Evolutionary conservation across 2,888 invertebrate species (phyloP), one percentile per base, ranked within the genome.

Genomic region (Incurvaria masculella): DNA sequence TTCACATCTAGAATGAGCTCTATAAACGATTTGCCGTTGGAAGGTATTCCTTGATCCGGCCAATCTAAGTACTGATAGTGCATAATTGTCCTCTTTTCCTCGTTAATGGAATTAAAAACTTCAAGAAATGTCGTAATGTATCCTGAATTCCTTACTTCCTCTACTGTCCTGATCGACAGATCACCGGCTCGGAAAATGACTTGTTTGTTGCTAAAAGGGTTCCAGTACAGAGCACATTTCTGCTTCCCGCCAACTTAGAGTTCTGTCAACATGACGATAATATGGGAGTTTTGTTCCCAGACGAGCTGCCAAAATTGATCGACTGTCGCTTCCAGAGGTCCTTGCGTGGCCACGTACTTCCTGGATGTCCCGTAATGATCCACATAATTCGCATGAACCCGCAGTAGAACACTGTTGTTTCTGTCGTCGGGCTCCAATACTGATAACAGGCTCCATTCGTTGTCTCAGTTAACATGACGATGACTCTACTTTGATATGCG

Each of bases 1-100:
- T n/a, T n/a, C n/a, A n/a, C n/a, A n/a, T n/a, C n/a, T n/a, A n/a
- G n/a, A n/a, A n/a, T n/a, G n/a, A n/a, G n/a, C n/a, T n/a, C n/a
- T n/a, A 49, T 45, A 41, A 49, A 45, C 19, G 49, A 49, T 33
- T 45, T 42, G 39, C 45, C 42, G 17, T 21, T 42, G 11, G 42
- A 42, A 49, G 45, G 49, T 40, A 45, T 21, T 49, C 49, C 49
- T 45, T 42, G 10, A n/a, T 49, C 49, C 45, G 49, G 45, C 49
- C 49, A 49, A 42, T 49, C 42, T 17, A 17, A 19, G 38, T 49
- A 48, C 48, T 39, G 20, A 21, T 48, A 48, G 45, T 48, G 48
- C 45, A 39, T 48, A 41, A 20, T 44, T n/a, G n/a, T n/a, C n/a
- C 45, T 48, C 16, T 33, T 45, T 41, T 48, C 48, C 23, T 23